Conservation (phyloP, 2,888 invertebrate species). For the Parnassius apollo region DNA sequence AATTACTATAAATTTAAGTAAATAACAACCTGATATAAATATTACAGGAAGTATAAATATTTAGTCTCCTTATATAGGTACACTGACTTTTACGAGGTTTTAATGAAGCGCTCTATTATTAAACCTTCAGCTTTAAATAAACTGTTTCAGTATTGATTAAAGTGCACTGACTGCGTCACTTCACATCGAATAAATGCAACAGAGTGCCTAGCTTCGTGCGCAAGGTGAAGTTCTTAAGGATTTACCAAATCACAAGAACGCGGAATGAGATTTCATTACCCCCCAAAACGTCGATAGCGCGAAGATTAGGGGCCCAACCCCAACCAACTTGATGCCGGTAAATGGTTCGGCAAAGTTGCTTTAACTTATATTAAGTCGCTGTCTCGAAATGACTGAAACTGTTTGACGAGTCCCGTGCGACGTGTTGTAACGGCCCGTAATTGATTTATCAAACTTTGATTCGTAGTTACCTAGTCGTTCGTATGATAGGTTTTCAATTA, state of each 20-base stretch:
- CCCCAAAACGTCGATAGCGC: neutral
- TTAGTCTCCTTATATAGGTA: too few relatives aligned
- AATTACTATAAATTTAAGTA: too few relatives aligned
- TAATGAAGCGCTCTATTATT: too few relatives aligned
- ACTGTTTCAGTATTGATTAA: too few relatives aligned
- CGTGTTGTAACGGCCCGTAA: conserved; percentile 7
- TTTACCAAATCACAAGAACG: neutral
- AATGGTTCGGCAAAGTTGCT: conserved; percentile 5
- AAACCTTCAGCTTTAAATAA: too few relatives aligned
- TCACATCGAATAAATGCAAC: neutral
- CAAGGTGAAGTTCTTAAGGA: neutral
- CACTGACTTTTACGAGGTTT: too few relatives aligned
- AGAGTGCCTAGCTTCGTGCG: neutral
- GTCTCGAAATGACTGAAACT: conserved; percentile 1
- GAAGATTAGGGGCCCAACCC: conserved; percentile 1
- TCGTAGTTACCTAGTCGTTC: neutral
- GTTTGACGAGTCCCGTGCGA: neutral
- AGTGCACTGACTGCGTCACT: neutral
- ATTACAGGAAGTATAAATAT: too few relatives aligned
- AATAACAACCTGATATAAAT: too few relatives aligned
- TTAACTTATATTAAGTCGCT: conserved; percentile 2
- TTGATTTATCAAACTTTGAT: conserved; percentile 8
- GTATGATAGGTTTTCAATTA: too few relatives aligned
- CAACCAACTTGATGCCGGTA: neutral
- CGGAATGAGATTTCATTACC: conserved; percentile 8